Percentiles rank a stretch among this genome's conserved stretches.
Conservation (phyloP, 2,797 vertebrate genomes). For the Coilia nasus region DNA sequence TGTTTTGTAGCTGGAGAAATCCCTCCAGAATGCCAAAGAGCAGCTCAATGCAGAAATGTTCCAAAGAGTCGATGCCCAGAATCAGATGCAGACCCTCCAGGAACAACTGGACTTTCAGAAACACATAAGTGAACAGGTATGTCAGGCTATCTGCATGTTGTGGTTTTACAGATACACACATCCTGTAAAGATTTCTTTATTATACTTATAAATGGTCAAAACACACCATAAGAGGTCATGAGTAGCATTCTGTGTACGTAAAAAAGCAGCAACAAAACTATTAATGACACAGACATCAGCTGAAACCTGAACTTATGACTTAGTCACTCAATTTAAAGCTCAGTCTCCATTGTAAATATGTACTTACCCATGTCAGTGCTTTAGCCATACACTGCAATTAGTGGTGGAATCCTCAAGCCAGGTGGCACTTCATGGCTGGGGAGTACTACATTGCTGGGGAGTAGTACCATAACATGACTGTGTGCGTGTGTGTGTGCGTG, state of each 20-base stretch:
- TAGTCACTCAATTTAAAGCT: not conserved
- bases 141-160: not conserved
- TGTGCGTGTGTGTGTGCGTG: not conserved
- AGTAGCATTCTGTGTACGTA: not conserved
- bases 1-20: conserved; percentile 39
- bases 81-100: conserved; percentile 76
- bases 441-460: not conserved
- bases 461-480: not conserved
- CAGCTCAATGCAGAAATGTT: conserved; percentile 80
- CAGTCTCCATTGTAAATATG: not conserved
- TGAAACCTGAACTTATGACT: too few relatives aligned
- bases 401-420: not conserved
- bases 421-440: not conserved
- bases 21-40: conserved; percentile 71
- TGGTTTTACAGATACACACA: too few relatives aligned
- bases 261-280: not conserved
- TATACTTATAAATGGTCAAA: not conserved
- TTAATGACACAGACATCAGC: not conserved
- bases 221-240: not conserved
- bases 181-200: too few relatives aligned
- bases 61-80: conserved; percentile 78
- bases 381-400: not conserved
- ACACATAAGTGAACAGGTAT: conserved; percentile 78
- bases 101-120: conserved; percentile 83
- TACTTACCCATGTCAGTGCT: not conserved